A percentile compares a stretch with the other conserved stretches of the same genome.
phyloP scores from a whole-genome alignment of 1,140 invertebrate species.

The Brachionus plicatilis region DNA sequence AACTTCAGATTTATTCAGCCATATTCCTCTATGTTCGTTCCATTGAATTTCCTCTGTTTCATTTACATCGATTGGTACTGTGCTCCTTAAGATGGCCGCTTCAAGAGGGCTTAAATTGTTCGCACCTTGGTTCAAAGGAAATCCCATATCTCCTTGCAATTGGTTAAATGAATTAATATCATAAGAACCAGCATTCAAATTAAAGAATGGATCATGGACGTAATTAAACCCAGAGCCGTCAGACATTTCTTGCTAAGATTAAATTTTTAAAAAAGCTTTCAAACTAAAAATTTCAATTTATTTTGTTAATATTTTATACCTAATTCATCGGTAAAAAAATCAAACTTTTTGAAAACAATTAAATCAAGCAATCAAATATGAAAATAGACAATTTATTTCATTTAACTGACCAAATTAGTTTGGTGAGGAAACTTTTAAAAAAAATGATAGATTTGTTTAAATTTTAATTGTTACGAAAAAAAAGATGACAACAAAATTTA shows the following conservation, averaged over 20 bases:
- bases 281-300: background rate
- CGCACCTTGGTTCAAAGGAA: background rate
- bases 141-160: background rate
- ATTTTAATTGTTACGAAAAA: slow-evolving; percentile 9
- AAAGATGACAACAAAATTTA: background rate
- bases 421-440: background rate
- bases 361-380: slow-evolving; percentile 25
- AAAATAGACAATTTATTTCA: background rate
- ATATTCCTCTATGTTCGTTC: slow-evolving; percentile 35
- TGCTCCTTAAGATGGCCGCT: slow-evolving; percentile 11
- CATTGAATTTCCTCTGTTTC: slow-evolving; percentile 25
- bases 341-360: background rate
- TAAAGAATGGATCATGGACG: background rate
- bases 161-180: background rate
- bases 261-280: background rate
- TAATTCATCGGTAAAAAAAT: background rate
- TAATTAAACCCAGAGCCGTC: background rate
- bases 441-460: background rate
- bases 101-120: slow-evolving; percentile 13
- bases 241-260: background rate
- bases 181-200: background rate
- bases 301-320: slow-evolving; percentile 13
- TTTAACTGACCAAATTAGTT: slow-evolving; percentile 1
- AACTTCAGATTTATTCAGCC: slow-evolving; percentile 26
- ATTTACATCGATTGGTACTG: slow-evolving; percentile 37